These are phyloP conservation scores for Haemorhous mexicanus DNA, from an alignment of 2,113 vertebrate genomes.

Conservation along the genomic window DNA sequence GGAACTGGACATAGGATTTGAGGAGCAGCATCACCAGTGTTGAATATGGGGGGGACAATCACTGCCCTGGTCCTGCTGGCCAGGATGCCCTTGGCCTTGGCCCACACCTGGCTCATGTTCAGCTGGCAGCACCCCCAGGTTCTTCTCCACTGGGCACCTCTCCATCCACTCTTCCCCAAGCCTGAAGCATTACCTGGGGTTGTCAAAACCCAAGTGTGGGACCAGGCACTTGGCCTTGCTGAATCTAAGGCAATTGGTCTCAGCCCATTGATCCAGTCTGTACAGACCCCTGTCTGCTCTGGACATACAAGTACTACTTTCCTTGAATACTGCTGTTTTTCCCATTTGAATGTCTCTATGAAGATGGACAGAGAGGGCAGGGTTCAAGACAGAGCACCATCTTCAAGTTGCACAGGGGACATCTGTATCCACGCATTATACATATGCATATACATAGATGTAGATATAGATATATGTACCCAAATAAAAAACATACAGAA, in stretches of 20 bases:
- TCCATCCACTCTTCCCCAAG: neutral
- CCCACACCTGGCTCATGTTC: neutral
- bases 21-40: neutral
- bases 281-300: neutral
- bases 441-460: too few relatives aligned
- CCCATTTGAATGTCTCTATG: neutral
- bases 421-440: neutral
- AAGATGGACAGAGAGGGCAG: neutral
- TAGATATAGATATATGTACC: too few relatives aligned
- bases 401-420: neutral
- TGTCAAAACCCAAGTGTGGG: neutral
- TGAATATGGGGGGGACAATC: rapidly evolving
- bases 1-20: neutral
- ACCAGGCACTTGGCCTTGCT: neutral
- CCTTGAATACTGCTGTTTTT: neutral
- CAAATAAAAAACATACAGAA: neutral
- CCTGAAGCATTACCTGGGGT: neutral
- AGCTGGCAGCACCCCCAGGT: neutral
- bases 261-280: rapidly evolving
- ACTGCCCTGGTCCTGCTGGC: neutral
- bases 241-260: neutral
- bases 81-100: neutral
- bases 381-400: neutral
- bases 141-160: neutral
- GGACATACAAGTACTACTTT: neutral